Evolutionary conservation across 1,140 invertebrate species (phyloP), one percentile per base, ranked within the genome.

Genomic region (Dysdera silvatica): DNA sequence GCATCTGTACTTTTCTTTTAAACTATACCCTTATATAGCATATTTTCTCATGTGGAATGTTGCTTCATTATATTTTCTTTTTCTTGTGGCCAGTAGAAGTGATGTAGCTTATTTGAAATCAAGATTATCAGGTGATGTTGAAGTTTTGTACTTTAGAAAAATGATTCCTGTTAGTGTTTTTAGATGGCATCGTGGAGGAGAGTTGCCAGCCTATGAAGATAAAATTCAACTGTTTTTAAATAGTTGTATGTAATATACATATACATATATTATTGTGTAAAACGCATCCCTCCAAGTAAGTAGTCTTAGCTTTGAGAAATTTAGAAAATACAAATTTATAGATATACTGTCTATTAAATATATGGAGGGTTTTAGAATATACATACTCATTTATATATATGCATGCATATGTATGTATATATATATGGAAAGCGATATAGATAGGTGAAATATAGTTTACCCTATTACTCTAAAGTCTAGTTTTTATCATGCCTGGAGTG

Each of bases 31-130:
- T 41, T 43, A 18, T 16, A 60, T 29, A 53, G 23, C 31, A 41
- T 53, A 54, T 31, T 54, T 54, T 41, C 51, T 32, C 48, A 20
- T 54, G 51, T 54, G 59, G 59, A 52, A 45, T 54, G 59, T 61
- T 61, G 47, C 48, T 60, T 60, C n/a, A n/a, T n/a, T n/a, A n/a
- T n/a, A n/a, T n/a, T n/a, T n/a, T n/a, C n/a, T n/a, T n/a, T n/a
- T 33, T 51, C 54, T 54, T 47, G 59, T 61, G 59, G 59, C 51
- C 40, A 53, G 49, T 61, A 61, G 59, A 61, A 28, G 7, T 37
- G 29, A 43, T 51, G 40, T 48, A 54, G n/a, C n/a, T n/a, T n/a
- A n/a, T n/a, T n/a, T n/a, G n/a, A n/a, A n/a, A n/a, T n/a, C n/a
- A n/a, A n/a, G n/a, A n/a, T n/a, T n/a, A n/a, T n/a, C n/a, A n/a